Conservation (phyloP, 1,140 invertebrate species). For the Phenacoccus solenopsis region DNA sequence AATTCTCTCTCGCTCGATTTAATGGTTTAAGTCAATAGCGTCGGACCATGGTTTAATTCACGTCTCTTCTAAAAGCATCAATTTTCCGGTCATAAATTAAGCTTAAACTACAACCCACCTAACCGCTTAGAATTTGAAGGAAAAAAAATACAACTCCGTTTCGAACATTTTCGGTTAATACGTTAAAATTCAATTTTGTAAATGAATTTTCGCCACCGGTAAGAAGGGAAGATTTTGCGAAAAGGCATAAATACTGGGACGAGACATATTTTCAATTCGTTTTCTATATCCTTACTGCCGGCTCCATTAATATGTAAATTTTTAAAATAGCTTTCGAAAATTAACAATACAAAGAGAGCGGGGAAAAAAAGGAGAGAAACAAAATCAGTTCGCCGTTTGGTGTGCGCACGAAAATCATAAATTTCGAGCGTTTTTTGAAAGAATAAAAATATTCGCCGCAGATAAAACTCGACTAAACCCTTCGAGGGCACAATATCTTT, state of each 20-base stretch:
- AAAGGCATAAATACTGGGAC: not conserved
- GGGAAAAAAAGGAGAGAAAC: not conserved
- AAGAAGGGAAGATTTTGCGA: not conserved
- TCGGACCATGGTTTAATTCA: not conserved
- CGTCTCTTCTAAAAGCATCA: constrained; percentile 1
- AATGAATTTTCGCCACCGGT: not conserved
- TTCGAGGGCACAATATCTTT: too few relatives aligned
- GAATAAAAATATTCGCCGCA: not conserved
- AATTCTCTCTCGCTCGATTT: not conserved
- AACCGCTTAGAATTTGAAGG: not conserved
- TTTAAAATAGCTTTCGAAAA: too few relatives aligned
- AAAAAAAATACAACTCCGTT: not conserved
- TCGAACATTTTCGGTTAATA: not conserved
- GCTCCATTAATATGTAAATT: too few relatives aligned
- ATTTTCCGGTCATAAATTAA: constrained; percentile 3
- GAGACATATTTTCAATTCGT: too few relatives aligned
- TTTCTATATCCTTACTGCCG: too few relatives aligned
- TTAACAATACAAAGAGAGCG: too few relatives aligned
- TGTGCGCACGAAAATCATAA: too few relatives aligned
- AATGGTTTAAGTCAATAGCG: constrained; percentile 1
- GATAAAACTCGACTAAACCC: not conserved
- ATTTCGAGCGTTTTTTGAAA: too few relatives aligned
- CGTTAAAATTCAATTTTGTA: not conserved
- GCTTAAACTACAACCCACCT: constrained; percentile 1
- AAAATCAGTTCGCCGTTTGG: not conserved